A percentile compares a stretch with the other conserved stretches of the same genome.
Conservation (phyloP, 2,888 invertebrate genomes). For the Cryptus armator region DNA sequence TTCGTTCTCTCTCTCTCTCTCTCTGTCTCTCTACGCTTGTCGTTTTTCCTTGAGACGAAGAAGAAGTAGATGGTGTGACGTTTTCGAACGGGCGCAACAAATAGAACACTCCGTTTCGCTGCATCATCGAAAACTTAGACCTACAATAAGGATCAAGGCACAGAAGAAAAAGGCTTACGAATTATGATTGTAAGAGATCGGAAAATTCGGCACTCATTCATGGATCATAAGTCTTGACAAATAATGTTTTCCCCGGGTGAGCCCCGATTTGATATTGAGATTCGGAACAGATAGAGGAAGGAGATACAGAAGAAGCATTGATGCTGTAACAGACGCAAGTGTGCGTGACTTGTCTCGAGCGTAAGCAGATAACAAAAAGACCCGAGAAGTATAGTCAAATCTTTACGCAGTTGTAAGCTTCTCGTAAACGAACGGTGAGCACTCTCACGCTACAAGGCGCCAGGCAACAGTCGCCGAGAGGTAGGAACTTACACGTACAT, state of each 20-base stretch:
- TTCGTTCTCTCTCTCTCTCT: conserved; percentile 50
- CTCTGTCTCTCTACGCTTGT: conserved; percentile 44
- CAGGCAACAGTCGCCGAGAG: conserved; percentile 40
- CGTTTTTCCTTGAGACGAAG: conserved; percentile 29
- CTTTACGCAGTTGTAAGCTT: conserved; percentile 49
- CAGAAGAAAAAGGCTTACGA: conserved; percentile 53
- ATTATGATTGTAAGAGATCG: conserved; percentile 46
- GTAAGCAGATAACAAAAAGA: conserved; percentile 54
- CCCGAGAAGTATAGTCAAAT: conserved; percentile 46
- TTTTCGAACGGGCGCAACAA: conserved; percentile 56
- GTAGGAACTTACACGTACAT: conserved; percentile 68
- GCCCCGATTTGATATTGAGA: conserved; percentile 28
- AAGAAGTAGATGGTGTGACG: conserved; percentile 47
- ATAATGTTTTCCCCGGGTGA: conserved; percentile 35
- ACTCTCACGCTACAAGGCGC: conserved; percentile 64
- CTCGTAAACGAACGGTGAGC: conserved; percentile 65
- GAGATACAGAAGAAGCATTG: background rate
- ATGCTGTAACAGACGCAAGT: conserved; percentile 67
- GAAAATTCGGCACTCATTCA: conserved; percentile 53
- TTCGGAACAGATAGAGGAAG: background rate
- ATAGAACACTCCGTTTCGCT: conserved; percentile 51
- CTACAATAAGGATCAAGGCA: conserved; percentile 47
- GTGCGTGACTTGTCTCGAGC: conserved; percentile 71
- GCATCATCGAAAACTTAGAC: conserved; percentile 49
- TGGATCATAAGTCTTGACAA: conserved; percentile 49